phyloP scores from a whole-genome alignment of 2,797 vertebrate species.

The Staurois parvus region DNA sequence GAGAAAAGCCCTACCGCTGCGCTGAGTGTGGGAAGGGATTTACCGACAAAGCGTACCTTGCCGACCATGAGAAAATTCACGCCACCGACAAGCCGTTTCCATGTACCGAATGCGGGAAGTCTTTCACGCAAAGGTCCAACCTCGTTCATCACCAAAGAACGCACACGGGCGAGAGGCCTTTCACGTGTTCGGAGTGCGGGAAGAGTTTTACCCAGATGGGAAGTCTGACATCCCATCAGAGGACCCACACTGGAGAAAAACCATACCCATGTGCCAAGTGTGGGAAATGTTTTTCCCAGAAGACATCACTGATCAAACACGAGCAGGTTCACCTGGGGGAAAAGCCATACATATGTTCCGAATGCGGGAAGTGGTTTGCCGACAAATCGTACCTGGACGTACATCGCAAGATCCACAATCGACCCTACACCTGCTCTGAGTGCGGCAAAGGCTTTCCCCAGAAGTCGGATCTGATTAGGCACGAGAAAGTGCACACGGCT shows the following conservation, averaged over 20 bases:
- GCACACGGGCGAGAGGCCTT: too few relatives aligned
- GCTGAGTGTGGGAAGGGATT: background rate
- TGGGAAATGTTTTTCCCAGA: slow-evolving; percentile 1
- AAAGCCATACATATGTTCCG: background rate
- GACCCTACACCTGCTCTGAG: background rate
- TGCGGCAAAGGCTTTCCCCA: background rate
- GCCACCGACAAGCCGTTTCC: slow-evolving; percentile 71
- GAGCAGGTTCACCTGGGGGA: slow-evolving; percentile 65
- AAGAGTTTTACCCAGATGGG: slow-evolving; percentile 70
- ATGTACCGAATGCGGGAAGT: slow-evolving; percentile 77
- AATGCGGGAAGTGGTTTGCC: background rate
- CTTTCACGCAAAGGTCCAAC: slow-evolving; percentile 68
- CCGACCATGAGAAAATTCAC: slow-evolving; percentile 63
- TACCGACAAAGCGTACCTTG: background rate
- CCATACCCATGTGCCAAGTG: background rate
- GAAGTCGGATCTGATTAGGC: background rate
- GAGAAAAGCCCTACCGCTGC: background rate
- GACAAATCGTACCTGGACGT: background rate
- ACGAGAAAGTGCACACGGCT: background rate
- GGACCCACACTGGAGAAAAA: slow-evolving; percentile 63
- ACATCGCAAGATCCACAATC: background rate
- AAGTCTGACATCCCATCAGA: slow-evolving; percentile 67
- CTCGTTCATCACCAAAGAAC: slow-evolving; percentile 65
- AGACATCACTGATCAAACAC: background rate
- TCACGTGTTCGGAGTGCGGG: too few relatives aligned